These are phyloP conservation scores for Trichogramma pretiosum DNA, from an alignment of 1,140 invertebrate genomes.

Conservation along the genomic window DNA sequence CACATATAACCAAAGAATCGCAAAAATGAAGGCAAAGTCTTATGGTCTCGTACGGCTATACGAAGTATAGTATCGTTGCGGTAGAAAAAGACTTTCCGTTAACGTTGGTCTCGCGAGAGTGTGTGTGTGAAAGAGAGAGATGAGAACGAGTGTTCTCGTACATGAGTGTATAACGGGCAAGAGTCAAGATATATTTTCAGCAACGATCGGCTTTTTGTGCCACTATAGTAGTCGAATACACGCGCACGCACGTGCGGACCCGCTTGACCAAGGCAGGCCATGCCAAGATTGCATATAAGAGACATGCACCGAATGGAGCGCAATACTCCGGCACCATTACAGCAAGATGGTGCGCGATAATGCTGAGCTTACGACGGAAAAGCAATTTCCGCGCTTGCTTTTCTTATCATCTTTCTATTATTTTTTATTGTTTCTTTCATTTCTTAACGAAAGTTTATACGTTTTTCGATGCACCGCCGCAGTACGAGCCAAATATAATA, in stretches of 20 bases:
- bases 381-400: slow-evolving; percentile 42
- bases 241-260: slow-evolving; percentile 30
- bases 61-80: no score
- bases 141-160: slow-evolving; percentile 18
- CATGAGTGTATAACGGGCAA: slow-evolving; percentile 8
- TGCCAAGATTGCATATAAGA: slow-evolving; percentile 28
- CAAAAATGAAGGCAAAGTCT: no score
- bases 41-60: no score
- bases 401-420: no score
- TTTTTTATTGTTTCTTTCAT: no score
- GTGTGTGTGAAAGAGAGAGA: slow-evolving; percentile 12
- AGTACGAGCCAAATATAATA: no score
- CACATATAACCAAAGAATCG: no score
- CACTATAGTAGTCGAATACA: slow-evolving; percentile 21
- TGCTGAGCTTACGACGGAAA: slow-evolving; percentile 40
- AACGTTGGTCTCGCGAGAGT: slow-evolving; percentile 9
- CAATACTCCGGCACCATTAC: slow-evolving; percentile 31
- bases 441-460: no score
- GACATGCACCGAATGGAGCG: slow-evolving; percentile 30
- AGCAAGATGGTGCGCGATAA: slow-evolving; percentile 44
- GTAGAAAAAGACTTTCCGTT: slow-evolving; percentile 24
- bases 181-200: slow-evolving; percentile 33
- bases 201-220: slow-evolving; percentile 24
- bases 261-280: no score
- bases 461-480: no score